These are phyloP conservation scores for Schizopygopsis pylzovi DNA, from an alignment of 2,797 vertebrate species.

Conservation along the genomic window DNA sequence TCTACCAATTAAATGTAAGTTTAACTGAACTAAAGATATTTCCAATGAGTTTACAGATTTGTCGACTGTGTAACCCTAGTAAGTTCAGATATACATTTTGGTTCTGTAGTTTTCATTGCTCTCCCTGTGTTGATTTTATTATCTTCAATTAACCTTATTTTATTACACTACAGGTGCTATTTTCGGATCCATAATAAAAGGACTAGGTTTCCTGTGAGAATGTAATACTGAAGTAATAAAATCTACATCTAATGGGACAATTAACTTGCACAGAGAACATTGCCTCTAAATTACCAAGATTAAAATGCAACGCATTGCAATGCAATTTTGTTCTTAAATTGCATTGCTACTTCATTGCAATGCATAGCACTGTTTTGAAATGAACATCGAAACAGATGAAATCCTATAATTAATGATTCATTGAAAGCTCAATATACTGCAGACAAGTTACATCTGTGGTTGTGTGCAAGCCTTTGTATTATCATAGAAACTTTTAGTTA, in stretches of 20 bases:
- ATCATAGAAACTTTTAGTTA: not conserved
- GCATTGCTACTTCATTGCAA: conserved; percentile 4
- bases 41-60: not conserved
- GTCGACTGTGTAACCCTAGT: not conserved
- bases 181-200: conserved; percentile 20
- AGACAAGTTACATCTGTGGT: not conserved
- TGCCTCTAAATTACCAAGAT: not conserved
- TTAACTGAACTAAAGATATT: not conserved
- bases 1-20: not conserved
- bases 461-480: not conserved
- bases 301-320: conserved; percentile 3
- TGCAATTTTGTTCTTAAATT: conserved; percentile 15
- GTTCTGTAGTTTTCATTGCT: not conserved
- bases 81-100: not conserved
- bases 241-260: conserved; percentile 16
- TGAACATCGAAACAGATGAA: conserved; percentile 1
- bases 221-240: conserved; percentile 27
- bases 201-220: not conserved
- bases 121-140: not conserved
- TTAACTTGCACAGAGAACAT: conserved; percentile 15
- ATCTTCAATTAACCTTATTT: conserved; percentile 2
- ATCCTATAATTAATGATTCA: conserved; percentile 10
- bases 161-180: not conserved
- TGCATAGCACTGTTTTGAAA: conserved; percentile 6
- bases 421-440: not conserved